phyloP scores from a whole-genome alignment of 1,140 invertebrate species.

The Dendroctonus ponderosae region DNA sequence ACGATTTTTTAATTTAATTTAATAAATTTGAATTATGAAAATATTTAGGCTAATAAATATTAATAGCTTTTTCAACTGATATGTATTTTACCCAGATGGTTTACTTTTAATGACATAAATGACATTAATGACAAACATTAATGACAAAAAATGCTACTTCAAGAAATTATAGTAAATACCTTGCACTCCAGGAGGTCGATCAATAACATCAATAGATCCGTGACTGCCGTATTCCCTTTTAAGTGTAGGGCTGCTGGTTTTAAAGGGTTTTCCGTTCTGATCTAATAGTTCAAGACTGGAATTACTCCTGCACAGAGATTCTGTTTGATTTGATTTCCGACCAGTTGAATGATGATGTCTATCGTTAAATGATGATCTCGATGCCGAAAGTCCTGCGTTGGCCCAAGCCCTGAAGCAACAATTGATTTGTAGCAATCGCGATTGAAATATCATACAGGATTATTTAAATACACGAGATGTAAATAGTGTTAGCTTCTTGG shows the following conservation, averaged over 20 bases:
- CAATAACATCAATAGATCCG: slow-evolving; percentile 60
- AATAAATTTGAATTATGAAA: too few relatives aligned
- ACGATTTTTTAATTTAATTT: too few relatives aligned
- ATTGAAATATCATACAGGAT: too few relatives aligned
- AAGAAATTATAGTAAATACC: slow-evolving; percentile 10
- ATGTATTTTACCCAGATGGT: too few relatives aligned
- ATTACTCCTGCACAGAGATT: slow-evolving; percentile 56
- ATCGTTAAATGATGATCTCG: slow-evolving; percentile 47
- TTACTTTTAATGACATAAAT: too few relatives aligned
- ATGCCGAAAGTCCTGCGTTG: slow-evolving; percentile 47
- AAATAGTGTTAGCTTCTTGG: too few relatives aligned
- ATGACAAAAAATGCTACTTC: not conserved
- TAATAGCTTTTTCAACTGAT: too few relatives aligned
- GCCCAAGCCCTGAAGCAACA: slow-evolving; percentile 44
- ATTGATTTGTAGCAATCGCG: too few relatives aligned
- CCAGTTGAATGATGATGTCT: slow-evolving; percentile 40
- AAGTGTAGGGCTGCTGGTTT: slow-evolving; percentile 50
- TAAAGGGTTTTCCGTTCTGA: slow-evolving; percentile 42
- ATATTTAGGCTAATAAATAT: too few relatives aligned
- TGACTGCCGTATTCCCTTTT: slow-evolving; percentile 62
- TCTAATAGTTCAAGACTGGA: slow-evolving; percentile 60
- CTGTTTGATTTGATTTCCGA: slow-evolving; percentile 16
- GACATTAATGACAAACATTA: too few relatives aligned
- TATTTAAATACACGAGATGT: too few relatives aligned
- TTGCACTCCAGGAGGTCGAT: slow-evolving; percentile 38